These are phyloP conservation scores for Malurus leucopterus DNA, from an alignment of 2,797 vertebrate species.

Conservation along the genomic window DNA sequence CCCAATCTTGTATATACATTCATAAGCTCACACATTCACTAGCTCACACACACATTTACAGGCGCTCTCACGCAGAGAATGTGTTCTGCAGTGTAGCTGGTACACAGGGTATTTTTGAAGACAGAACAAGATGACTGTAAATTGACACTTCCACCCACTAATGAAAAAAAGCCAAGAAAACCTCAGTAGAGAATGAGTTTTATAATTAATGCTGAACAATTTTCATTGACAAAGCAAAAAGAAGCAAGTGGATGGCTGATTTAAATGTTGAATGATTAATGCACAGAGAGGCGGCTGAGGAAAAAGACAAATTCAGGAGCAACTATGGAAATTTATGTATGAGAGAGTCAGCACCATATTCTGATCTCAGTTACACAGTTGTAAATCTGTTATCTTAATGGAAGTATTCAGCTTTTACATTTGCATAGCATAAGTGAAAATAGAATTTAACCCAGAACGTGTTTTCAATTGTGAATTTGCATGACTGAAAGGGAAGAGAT, in stretches of 20 bases:
- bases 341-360: constrained; percentile 55
- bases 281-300: constrained; percentile 18
- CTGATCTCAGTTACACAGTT: constrained; percentile 55
- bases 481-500: constrained; percentile 19
- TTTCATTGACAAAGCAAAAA: constrained; percentile 71
- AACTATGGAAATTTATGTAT: constrained; percentile 62
- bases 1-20: not conserved
- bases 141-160: constrained; percentile 58
- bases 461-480: not conserved
- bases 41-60: constrained; percentile 14
- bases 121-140: constrained; percentile 50
- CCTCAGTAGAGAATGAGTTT: constrained; percentile 57
- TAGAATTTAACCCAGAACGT: constrained; percentile 41
- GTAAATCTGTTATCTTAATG: constrained; percentile 62
- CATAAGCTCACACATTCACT: constrained; percentile 8
- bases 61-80: not conserved
- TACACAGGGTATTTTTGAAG: constrained; percentile 54
- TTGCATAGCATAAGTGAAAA: constrained; percentile 60
- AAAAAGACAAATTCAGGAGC: constrained; percentile 41
- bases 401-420: constrained; percentile 51
- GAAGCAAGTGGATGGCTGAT: constrained; percentile 55
- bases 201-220: constrained; percentile 65
- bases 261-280: constrained; percentile 59
- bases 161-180: constrained; percentile 60
- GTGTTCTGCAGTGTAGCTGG: constrained; percentile 1